Evolutionary conservation across 2,113 vertebrate genomes (phyloP).

Genomic region (Emydocephalus ijimae): DNA sequence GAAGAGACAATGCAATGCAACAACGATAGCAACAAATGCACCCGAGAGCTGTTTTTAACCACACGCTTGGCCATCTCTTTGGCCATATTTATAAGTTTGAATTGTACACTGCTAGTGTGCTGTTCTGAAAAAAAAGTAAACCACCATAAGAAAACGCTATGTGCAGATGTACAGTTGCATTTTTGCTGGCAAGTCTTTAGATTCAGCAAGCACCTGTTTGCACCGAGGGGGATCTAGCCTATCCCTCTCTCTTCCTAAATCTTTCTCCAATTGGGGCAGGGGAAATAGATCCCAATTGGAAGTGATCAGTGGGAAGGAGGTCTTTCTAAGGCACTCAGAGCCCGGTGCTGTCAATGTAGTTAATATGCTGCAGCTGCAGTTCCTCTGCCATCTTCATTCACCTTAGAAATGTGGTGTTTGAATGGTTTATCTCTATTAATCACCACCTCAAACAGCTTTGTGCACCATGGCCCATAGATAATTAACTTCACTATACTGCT

Average conservation of each 20-base stretch:
- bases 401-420: slow-evolving; percentile 68
- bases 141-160: background rate
- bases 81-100: background rate
- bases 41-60: background rate
- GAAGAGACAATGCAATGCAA: background rate
- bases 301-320: slow-evolving; percentile 8
- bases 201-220: background rate
- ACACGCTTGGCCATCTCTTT: background rate
- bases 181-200: background rate
- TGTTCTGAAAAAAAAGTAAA: too few relatives aligned
- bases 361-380: slow-evolving; percentile 52
- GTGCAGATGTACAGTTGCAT: background rate
- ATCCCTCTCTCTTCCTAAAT: background rate
- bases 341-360: slow-evolving; percentile 21
- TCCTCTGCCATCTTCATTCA: slow-evolving; percentile 67
- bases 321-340: background rate
- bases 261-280: background rate
- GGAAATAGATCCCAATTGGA: background rate
- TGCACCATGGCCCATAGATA: slow-evolving; percentile 67
- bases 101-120: background rate
- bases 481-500: slow-evolving; percentile 70
- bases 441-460: slow-evolving; percentile 70
- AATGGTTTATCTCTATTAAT: slow-evolving; percentile 73
- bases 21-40: background rate
- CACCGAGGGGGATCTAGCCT: background rate